These are phyloP conservation scores for Aythya baeri DNA, from an alignment of 2,113 vertebrate species.

Conservation along the genomic window DNA sequence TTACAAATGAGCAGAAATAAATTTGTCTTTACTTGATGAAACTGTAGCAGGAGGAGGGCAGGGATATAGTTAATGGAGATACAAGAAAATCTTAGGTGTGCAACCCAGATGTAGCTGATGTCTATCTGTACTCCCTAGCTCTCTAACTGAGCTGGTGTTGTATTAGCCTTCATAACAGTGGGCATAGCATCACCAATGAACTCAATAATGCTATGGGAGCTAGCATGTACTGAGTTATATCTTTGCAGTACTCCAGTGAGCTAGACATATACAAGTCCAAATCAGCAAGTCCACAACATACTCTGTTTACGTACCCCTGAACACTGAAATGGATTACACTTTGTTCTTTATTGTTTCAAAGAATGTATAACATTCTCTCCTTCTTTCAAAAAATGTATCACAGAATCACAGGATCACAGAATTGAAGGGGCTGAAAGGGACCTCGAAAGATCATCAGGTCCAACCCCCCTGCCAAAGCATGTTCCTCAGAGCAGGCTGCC, in stretches of 20 bases:
- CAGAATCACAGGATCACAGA: too few species aligned
- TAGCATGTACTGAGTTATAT: not conserved
- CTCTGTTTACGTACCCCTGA: not conserved
- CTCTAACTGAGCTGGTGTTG: not conserved
- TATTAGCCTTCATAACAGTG: not conserved
- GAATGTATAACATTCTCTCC: not conserved
- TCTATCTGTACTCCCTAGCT: not conserved
- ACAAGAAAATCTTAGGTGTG: not conserved
- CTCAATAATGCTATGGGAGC: not conserved
- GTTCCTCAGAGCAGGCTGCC: too few species aligned
- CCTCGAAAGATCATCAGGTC: too few species aligned
- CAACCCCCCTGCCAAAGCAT: too few species aligned
- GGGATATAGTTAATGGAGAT: accelerated
- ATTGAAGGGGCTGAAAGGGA: too few species aligned
- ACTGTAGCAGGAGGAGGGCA: not conserved
- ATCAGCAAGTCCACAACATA: not conserved
- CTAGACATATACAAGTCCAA: not conserved
- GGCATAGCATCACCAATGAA: not conserved
- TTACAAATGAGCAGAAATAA: not conserved
- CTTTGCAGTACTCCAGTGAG: not conserved
- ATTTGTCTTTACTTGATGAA: not conserved
- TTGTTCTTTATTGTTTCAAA: not conserved
- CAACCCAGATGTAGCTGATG: not conserved
- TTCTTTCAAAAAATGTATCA: not conserved
- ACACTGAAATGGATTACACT: not conserved